These are phyloP conservation scores for Schizaphis graminum DNA, from an alignment of 2,888 invertebrate species.

Conservation along the genomic window DNA sequence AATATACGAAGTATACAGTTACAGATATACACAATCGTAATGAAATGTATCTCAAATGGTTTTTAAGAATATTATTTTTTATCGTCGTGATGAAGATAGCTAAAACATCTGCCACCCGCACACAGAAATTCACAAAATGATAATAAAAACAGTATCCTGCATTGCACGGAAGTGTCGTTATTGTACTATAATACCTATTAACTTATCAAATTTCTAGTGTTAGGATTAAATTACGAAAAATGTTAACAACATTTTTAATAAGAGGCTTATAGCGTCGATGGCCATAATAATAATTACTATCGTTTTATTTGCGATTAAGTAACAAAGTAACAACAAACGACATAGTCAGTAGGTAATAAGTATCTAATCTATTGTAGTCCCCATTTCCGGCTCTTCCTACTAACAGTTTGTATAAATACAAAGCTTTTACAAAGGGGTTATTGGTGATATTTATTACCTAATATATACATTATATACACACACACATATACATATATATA, in stretches of 20 bases:
- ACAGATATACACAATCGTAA: neutral
- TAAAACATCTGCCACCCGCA: neutral
- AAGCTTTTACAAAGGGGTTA: neutral
- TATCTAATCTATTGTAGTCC: neutral
- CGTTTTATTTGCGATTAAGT: neutral
- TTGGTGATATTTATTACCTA: neutral
- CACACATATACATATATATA: no score
- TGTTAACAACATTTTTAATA: neutral
- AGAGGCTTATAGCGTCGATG: neutral
- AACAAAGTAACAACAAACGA: neutral
- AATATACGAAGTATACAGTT: neutral
- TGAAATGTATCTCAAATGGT: neutral
- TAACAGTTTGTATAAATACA: neutral
- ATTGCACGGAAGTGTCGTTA: neutral
- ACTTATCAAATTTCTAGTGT: neutral
- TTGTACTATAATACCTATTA: neutral
- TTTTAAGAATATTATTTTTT: slow-evolving; percentile 10
- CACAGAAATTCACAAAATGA: neutral
- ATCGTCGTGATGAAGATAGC: neutral
- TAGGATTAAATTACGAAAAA: neutral
- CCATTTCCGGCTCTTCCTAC: neutral
- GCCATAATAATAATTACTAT: neutral
- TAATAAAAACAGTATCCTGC: neutral
- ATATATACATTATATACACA: no score
- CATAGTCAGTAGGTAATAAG: neutral